A percentile compares a stretch with the other conserved stretches of the same genome.
Evolutionary conservation across 2,797 vertebrate species (phyloP).

Genomic region (Odontamblyopus rebecca): DNA sequence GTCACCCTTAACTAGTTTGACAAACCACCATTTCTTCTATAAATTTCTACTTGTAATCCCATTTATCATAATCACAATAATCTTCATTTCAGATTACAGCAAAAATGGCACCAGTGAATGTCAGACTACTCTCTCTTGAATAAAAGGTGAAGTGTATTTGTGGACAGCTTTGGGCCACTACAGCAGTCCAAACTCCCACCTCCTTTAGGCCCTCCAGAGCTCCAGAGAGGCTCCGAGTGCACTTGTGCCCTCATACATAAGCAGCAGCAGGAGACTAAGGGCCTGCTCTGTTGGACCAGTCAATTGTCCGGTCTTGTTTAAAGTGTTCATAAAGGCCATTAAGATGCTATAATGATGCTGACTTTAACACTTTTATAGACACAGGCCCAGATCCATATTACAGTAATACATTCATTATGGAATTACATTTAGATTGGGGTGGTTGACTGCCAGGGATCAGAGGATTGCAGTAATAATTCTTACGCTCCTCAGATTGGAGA

Average conservation of each 20-base stretch:
- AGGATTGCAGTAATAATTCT: too few species aligned
- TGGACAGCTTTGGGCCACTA: background rate
- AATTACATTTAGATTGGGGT: slow-evolving; percentile 1
- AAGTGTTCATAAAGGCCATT: slow-evolving; percentile 13
- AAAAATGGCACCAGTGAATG: background rate
- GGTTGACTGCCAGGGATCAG: too few species aligned
- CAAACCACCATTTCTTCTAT: too few species aligned
- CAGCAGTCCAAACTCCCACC: background rate
- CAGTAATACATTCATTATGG: background rate
- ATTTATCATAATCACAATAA: background rate
- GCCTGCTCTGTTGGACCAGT: slow-evolving; percentile 52
- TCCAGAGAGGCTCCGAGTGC: slow-evolving; percentile 1
- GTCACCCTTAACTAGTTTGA: too few species aligned
- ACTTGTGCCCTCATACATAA: slow-evolving; percentile 14
- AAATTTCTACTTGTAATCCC: too few species aligned
- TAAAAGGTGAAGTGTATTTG: background rate
- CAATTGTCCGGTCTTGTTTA: slow-evolving; percentile 52
- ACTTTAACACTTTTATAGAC: slow-evolving; percentile 11
- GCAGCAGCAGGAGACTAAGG: slow-evolving; percentile 30
- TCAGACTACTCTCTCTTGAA: background rate
- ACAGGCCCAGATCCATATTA: background rate
- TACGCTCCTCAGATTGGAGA: too few species aligned
- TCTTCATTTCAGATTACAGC: background rate
- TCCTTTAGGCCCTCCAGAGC: slow-evolving; percentile 1
- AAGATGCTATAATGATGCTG: background rate